A percentile compares a stretch with the other conserved stretches of the same genome.
These are phyloP conservation scores for Mionectes olivaceus DNA, from an alignment of 2,797 vertebrate genomes.

Conservation along the genomic window DNA sequence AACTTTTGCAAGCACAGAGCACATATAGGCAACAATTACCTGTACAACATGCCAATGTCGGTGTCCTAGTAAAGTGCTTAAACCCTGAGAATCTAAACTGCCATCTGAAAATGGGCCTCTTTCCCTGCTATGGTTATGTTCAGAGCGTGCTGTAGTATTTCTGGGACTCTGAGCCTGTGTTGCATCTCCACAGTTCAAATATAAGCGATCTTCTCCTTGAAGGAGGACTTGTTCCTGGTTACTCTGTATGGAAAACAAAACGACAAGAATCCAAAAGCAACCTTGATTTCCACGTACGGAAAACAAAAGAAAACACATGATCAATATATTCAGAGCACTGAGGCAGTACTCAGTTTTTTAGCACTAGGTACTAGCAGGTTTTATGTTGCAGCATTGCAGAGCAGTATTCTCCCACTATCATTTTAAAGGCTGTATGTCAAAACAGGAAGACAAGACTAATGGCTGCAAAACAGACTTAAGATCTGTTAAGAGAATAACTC, in stretches of 20 bases:
- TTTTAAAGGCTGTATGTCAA: neutral
- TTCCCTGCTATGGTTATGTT: constrained; percentile 76
- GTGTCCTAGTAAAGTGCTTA: constrained; percentile 99
- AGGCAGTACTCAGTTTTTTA: neutral
- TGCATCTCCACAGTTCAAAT: constrained; percentile 95
- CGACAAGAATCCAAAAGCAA: neutral
- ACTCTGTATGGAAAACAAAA: constrained; percentile 80
- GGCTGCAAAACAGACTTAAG: neutral
- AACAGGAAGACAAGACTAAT: neutral
- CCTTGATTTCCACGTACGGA: neutral
- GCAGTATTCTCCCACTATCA: neutral
- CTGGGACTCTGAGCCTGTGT: constrained; percentile 86
- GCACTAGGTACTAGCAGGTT: neutral
- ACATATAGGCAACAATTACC: constrained; percentile 74
- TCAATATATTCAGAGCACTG: neutral
- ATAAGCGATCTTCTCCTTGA: constrained; percentile 96
- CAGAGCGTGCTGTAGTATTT: constrained; percentile 72
- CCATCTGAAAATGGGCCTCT: constrained; percentile 81
- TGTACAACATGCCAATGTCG: constrained; percentile 99
- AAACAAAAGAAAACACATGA: neutral
- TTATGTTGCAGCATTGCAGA: neutral
- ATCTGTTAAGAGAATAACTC: neutral
- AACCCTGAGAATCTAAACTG: constrained; percentile 91
- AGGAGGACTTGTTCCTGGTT: constrained; percentile 98
- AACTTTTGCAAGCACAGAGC: neutral